Evolutionary conservation across 2,888 invertebrate species (phyloP).

Genomic region (Biston stratarius): DNA sequence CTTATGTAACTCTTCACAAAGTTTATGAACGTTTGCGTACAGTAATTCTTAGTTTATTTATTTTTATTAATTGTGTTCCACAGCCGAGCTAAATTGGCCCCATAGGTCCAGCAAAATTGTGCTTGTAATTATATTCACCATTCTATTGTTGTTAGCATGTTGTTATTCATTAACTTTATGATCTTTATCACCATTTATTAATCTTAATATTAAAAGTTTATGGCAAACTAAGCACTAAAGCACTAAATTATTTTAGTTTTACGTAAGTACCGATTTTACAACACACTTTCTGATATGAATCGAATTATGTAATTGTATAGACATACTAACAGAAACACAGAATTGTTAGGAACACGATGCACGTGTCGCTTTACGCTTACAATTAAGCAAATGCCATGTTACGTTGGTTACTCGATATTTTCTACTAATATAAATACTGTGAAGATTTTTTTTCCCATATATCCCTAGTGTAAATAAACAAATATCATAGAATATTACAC

Average conservation of each 20-base stretch:
- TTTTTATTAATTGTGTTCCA: not conserved
- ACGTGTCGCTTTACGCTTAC: no score
- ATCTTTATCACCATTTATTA: conserved; percentile 28
- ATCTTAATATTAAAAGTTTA: conserved; percentile 8
- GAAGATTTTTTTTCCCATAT: no score
- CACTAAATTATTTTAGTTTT: not conserved
- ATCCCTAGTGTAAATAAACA: no score
- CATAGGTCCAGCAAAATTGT: conserved; percentile 1
- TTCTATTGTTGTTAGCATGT: conserved; percentile 11
- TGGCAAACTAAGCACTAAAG: not conserved
- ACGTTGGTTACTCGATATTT: no score
- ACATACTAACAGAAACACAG: not conserved
- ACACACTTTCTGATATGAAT: no score
- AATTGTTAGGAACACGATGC: no score
- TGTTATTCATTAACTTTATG: conserved; percentile 30
- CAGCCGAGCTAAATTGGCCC: conserved; percentile 3
- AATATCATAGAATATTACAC: no score
- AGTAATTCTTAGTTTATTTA: not conserved
- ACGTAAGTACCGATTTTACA: not conserved
- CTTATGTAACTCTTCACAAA: not conserved
- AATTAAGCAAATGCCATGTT: no score
- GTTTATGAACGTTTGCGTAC: not conserved
- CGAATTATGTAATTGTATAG: no score
- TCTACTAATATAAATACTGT: no score
- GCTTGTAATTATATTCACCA: not conserved